These are phyloP conservation scores for Chrysolina haemoptera DNA, from an alignment of 2,888 invertebrate species.

Conservation along the genomic window DNA sequence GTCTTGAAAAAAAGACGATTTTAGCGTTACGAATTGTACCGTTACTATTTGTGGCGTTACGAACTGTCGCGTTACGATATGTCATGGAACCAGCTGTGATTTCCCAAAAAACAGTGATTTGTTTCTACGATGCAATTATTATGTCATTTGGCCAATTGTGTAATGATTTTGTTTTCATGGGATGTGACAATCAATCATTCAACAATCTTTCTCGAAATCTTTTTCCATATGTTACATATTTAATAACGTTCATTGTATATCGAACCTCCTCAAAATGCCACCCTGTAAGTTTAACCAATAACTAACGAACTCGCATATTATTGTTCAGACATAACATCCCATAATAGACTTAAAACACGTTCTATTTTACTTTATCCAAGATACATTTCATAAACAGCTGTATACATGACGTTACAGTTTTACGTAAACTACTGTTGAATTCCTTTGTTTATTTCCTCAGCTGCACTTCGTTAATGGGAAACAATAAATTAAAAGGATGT, in stretches of 20 bases:
- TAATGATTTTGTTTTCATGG: neutral
- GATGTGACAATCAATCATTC: neutral
- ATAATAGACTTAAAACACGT: constrained; percentile 23
- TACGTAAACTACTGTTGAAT: constrained; percentile 41
- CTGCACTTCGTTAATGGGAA: constrained; percentile 54
- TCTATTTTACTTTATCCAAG: constrained; percentile 5
- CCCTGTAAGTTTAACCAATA: constrained; percentile 9
- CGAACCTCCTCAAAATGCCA: neutral
- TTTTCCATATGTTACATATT: neutral
- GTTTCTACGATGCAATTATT: no score
- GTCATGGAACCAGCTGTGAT: no score
- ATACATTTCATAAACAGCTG: constrained; percentile 34
- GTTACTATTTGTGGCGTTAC: no score
- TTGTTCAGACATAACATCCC: constrained; percentile 29
- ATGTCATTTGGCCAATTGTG: no score
- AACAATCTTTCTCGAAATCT: neutral
- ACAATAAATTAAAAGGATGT: constrained; percentile 57
- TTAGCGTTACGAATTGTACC: no score
- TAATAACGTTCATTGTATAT: neutral
- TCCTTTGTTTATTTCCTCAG: constrained; percentile 53
- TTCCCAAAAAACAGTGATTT: no score
- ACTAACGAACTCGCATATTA: constrained; percentile 12
- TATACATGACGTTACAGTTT: constrained; percentile 39
- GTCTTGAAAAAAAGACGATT: no score
- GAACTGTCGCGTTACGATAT: no score